phyloP scores from a whole-genome alignment of 2,113 vertebrate genomes.

The Leptosomus discolor region DNA sequence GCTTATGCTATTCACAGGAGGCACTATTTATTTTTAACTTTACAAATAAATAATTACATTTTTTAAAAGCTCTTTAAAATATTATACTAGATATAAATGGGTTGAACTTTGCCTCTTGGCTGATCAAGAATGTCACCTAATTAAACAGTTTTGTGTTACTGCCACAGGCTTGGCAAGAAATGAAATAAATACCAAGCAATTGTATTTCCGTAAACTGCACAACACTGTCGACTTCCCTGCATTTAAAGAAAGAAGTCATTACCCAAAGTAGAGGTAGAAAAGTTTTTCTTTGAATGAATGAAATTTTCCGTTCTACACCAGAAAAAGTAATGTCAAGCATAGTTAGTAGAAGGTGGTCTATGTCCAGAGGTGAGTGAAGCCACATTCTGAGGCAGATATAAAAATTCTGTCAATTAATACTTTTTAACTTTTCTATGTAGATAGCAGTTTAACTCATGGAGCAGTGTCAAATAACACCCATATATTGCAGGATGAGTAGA shows the following conservation, averaged over 20 bases:
- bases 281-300: background rate
- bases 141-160: conserved; percentile 38
- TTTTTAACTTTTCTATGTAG: background rate
- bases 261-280: background rate
- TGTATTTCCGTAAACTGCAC: conserved; percentile 9
- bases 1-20: background rate
- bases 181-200: conserved; percentile 8
- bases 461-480: background rate
- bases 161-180: conserved; percentile 25
- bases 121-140: conserved; percentile 46
- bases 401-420: background rate
- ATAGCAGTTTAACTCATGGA: background rate
- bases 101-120: conserved; percentile 44
- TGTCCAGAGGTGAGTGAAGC: background rate
- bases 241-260: background rate
- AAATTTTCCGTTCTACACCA: background rate
- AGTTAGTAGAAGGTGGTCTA: background rate
- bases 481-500: background rate
- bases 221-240: background rate
- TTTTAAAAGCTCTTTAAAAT: conserved; percentile 13
- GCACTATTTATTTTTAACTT: conserved; percentile 29
- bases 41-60: conserved; percentile 21
- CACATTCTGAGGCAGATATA: background rate
- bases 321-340: background rate
- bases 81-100: conserved; percentile 23